Conservation (phyloP, 2,113 vertebrate genomes). For the Anolis carolinensis region DNA sequence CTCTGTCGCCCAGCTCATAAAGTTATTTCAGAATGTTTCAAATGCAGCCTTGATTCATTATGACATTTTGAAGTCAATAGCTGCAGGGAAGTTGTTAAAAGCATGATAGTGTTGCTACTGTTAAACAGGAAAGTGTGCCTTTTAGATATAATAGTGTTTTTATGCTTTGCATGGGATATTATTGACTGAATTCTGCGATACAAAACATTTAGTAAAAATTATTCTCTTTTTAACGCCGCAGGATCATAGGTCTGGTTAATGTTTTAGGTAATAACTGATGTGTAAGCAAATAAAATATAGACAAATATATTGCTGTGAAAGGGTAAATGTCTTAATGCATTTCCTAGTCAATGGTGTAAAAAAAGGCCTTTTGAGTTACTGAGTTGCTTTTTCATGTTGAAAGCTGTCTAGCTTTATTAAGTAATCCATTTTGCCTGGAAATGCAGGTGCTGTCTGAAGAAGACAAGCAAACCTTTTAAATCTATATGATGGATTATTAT, state of each 20-base stretch:
- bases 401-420: neutral
- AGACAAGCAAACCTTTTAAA: neutral
- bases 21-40: neutral
- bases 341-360: neutral
- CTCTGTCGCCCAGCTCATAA: neutral
- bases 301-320: neutral
- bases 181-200: neutral
- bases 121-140: neutral
- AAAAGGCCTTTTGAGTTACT: neutral
- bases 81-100: neutral
- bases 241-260: neutral
- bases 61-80: neutral
- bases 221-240: neutral
- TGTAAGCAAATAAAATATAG: neutral
- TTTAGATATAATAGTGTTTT: neutral
- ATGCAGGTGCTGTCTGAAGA: neutral
- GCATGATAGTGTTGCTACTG: neutral
- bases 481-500: neutral
- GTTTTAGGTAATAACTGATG: neutral
- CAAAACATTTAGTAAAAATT: neutral
- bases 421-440: slow-evolving; percentile 1
- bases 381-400: slow-evolving; percentile 1
- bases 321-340: neutral
- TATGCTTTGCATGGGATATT: neutral
- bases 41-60: neutral